Base-by-base conservation (phyloP, 2,888 invertebrate genomes). In the Halictus ligatus region DNA sequence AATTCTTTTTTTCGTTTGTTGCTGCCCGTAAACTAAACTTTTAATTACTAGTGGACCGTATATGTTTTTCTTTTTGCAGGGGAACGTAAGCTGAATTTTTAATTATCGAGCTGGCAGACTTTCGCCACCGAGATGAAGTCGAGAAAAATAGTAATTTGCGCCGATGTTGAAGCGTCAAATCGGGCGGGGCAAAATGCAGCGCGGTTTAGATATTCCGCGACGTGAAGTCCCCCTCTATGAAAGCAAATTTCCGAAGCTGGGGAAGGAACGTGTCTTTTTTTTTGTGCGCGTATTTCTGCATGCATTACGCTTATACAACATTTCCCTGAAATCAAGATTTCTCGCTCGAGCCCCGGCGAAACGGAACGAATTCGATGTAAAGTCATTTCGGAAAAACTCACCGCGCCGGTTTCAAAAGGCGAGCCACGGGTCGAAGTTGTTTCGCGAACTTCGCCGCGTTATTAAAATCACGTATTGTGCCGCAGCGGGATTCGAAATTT, bases 381-480 rank as follows among this genome's bases (percentile, higher is more conserved):
- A 25, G 64, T 78, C 21, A 35, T 77, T 75, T 50, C 71, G 43
- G 60, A 40, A 48, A 69, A 78, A 78, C 60, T 78, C 78, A 74
- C 48, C 67, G 18, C 48, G 60, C 35, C 25, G 71, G 60, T 82
- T 82, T 78, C 43, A 72, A 75, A 82, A 75, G 82, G 35, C 43
- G 25, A 18, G 25, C 46, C n/a, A n/a, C n/a, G 50, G 50, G 35
- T 2, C 10, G 5, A 78, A 50, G 78, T 84, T 84, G 82, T 78
- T 82, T 54, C 0, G 60, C 60, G 77, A 46, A 58, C 35, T 25
- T 35, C 43, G 71, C 15, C 21, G 71, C 75, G 75, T 78, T 82
- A 84, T 75, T 82, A 82, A 82, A 84, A 75, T 75, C 29, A 35
- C 83, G 7, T 10, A 71, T 75, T 21, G 54, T 75, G 75, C 75